Percentiles rank a stretch among this genome's conserved stretches.
Evolutionary conservation across 2,113 vertebrate genomes (phyloP).

Genomic region (Ondatra zibethicus): DNA sequence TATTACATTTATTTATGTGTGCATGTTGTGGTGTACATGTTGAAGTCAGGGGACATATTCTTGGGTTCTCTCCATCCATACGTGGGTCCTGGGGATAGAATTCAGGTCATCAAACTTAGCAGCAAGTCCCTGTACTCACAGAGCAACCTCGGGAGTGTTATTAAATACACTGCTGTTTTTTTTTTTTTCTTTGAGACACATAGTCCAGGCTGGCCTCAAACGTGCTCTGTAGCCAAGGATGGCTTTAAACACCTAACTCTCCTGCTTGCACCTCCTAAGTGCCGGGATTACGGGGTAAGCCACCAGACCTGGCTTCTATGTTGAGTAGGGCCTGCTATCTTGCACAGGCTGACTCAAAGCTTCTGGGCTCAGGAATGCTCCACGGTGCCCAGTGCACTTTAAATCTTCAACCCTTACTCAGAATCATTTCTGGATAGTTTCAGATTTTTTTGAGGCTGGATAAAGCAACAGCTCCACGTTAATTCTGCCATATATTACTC

Average conservation of each 20-base stretch:
- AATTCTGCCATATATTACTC: not conserved
- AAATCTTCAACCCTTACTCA: not conserved
- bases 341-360: not conserved
- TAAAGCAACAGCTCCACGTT: not conserved
- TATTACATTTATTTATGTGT: not conserved
- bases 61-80: not conserved
- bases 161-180: not conserved
- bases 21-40: too few species aligned
- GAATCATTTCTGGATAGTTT: slow-evolving; percentile 27
- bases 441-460: slow-evolving; percentile 12
- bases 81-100: not conserved
- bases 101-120: too few species aligned
- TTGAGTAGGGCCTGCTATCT: not conserved
- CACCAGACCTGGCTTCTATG: not conserved
- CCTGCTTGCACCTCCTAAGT: not conserved
- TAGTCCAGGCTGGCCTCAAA: not conserved
- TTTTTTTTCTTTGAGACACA: not conserved
- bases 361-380: not conserved
- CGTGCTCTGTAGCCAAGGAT: not conserved
- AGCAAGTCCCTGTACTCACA: not conserved
- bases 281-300: not conserved
- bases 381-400: not conserved
- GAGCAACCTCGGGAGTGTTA: not conserved
- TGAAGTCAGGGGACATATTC: not conserved
- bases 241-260: not conserved